Conservation (phyloP, 2,797 vertebrate genomes). For the Synanceia verrucosa region DNA sequence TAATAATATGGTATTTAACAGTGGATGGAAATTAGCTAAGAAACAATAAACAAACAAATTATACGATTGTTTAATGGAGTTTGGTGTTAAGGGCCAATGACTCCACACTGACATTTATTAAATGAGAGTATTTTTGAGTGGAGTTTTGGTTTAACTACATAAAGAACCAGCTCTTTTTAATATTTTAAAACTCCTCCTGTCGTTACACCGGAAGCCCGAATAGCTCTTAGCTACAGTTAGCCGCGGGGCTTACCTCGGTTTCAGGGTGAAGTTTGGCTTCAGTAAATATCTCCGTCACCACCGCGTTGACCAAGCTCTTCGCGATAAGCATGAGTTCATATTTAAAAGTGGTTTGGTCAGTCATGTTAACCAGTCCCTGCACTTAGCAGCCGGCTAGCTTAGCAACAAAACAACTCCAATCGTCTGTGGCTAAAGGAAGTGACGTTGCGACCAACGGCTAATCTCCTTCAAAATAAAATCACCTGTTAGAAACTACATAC, state of each 20-base stretch:
- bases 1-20: too few relatives aligned
- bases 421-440: slow-evolving; percentile 24
- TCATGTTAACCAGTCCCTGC: background rate
- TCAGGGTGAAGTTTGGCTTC: background rate
- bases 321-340: slow-evolving; percentile 8
- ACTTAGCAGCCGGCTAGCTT: slow-evolving; percentile 3
- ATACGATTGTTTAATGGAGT: accelerated
- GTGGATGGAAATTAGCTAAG: too few relatives aligned
- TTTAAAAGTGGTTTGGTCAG: slow-evolving; percentile 14
- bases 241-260: slow-evolving; percentile 32
- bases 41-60: too few relatives aligned
- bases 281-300: slow-evolving; percentile 18
- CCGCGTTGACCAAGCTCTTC: slow-evolving; percentile 14
- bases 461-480: background rate
- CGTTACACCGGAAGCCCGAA: background rate
- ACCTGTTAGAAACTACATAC: background rate
- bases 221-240: slow-evolving; percentile 25
- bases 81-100: too few relatives aligned
- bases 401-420: background rate
- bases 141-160: too few relatives aligned
- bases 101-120: too few relatives aligned
- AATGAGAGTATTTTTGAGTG: too few relatives aligned
- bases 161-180: background rate
- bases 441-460: slow-evolving; percentile 9
- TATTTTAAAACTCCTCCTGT: background rate